Evolutionary conservation across 2,113 vertebrate genomes (phyloP).

Genomic region (Campylorhamphus procurvoides): DNA sequence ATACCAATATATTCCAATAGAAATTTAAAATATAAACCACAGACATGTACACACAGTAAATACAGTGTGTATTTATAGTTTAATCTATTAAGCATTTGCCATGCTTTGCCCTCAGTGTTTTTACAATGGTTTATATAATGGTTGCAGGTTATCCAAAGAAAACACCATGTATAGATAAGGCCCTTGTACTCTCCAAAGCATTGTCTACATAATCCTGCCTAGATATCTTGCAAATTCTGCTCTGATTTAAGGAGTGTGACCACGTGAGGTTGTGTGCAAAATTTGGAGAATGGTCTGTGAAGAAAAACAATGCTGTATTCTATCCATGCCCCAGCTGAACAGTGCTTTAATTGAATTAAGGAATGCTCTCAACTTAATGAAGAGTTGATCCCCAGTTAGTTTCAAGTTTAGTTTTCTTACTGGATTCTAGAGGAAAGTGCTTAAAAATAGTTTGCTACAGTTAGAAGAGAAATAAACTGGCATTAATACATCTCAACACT

Average conservation of each 20-base stretch:
- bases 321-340: background rate
- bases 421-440: background rate
- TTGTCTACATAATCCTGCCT: background rate
- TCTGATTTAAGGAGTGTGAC: background rate
- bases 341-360: background rate
- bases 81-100: background rate
- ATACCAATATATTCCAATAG: background rate
- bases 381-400: background rate
- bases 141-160: background rate
- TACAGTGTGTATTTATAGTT: background rate
- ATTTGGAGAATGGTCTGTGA: background rate
- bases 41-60: background rate
- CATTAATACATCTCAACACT: background rate
- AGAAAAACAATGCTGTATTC: background rate
- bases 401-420: background rate
- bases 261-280: background rate
- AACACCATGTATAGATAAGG: background rate
- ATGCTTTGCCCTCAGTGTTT: background rate
- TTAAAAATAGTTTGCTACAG: background rate
- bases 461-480: background rate
- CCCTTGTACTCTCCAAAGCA: background rate
- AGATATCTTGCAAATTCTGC: background rate
- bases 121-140: background rate
- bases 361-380: background rate
- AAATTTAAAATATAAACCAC: background rate